Evolutionary conservation across 1,140 invertebrate species (phyloP), one percentile per base, ranked within the genome.

Genomic region (Orchesella cincta): DNA sequence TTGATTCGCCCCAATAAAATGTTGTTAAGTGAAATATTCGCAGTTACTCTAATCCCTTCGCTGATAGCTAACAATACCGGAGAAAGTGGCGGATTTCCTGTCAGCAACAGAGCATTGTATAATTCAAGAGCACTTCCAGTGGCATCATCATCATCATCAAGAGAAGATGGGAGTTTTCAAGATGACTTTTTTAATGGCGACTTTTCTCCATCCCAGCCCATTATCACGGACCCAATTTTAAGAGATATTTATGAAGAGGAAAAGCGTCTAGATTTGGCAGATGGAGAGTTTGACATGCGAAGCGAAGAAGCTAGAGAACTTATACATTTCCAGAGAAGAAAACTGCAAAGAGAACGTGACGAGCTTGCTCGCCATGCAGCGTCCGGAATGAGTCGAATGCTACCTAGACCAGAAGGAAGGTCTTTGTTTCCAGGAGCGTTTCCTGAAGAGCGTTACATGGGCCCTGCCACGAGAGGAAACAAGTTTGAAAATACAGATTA

Each of bases 161-260:
- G 23, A 31, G 62, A 67, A 33, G 31, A 29, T 5, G 26, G n/a
- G 5, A 67, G 29, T 31, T 67, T 67, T 67, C 2, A 29, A 67
- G 29, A 67, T 2, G 62, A 67, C 8, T 67, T 67, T 33, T 67
- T 67, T 29, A 29, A 29, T 29, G 5, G 33, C 8, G 33, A 29
- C 1, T 8, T 31, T 33, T 31, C 26, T 29, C 62, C 23, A 67
- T 1, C 8, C 8, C 62, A 33, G 31, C 31, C 26, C 29, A 14
- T 67, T 2, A 31, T 67, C 8, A 29, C 8, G 2, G 62, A 67
- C n/a, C 62, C 62, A 5, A 67, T 67, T 67, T 33, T 67, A 33
- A 2, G 62, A 16, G 62, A 67, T 12, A 67, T 67, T 12, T 67
- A 67, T 67, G 62, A 67, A 23, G 62, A 67, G 62, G 62, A 67